Conservation (phyloP, 2,113 vertebrate species). For the Columba livia region DNA sequence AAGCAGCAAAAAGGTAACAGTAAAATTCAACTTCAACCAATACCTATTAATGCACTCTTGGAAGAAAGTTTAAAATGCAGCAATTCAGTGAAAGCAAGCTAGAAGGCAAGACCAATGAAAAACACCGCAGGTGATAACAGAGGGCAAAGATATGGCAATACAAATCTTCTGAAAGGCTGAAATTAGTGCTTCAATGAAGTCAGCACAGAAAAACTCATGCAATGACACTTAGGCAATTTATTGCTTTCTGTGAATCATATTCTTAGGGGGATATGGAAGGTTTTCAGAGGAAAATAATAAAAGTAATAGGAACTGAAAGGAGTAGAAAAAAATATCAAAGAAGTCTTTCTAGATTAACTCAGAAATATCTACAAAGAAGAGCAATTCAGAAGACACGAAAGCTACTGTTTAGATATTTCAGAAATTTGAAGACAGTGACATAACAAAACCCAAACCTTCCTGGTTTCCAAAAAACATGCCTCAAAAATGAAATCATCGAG, state of each 20-base stretch:
- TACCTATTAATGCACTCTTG: background rate
- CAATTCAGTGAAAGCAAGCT: background rate
- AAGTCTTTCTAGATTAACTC: background rate
- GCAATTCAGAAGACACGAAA: background rate
- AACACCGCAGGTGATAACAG: background rate
- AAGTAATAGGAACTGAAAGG: background rate
- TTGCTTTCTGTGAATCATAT: background rate
- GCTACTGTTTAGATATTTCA: background rate
- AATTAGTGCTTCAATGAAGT: background rate
- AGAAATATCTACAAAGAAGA: background rate
- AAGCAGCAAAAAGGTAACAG: background rate
- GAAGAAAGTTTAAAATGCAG: background rate
- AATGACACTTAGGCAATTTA: background rate
- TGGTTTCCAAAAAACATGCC: background rate
- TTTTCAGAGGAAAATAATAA: background rate
- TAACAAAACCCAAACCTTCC: background rate
- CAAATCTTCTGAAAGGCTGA: background rate
- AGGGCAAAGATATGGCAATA: background rate
- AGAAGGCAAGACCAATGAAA: background rate
- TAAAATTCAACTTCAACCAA: background rate
- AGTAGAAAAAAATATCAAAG: background rate
- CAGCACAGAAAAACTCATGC: background rate
- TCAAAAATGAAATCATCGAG: background rate
- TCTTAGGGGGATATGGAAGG: background rate
- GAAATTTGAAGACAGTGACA: background rate